Conservation (phyloP, 2,113 vertebrate genomes). For the Lycocorax pyrrhopterus region DNA sequence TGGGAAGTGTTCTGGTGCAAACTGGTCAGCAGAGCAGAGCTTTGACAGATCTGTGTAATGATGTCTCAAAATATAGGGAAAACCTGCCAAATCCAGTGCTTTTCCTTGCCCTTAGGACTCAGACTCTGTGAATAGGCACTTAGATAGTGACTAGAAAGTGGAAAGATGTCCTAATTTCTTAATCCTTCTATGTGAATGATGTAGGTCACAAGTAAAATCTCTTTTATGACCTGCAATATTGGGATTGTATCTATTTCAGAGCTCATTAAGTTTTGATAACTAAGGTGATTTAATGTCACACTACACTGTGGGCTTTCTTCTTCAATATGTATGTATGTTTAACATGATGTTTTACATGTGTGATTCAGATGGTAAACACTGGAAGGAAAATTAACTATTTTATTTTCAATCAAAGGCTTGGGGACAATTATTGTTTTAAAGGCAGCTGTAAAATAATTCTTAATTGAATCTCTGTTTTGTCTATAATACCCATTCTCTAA, state of each 20-base stretch:
- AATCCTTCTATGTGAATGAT: slow-evolving; percentile 52
- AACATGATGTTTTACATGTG: neutral
- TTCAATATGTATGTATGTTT: neutral
- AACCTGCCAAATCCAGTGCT: neutral
- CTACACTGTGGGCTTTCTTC: neutral
- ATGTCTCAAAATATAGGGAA: neutral
- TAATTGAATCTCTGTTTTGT: slow-evolving; percentile 20
- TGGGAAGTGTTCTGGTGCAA: neutral
- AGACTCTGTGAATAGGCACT: neutral
- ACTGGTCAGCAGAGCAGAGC: neutral
- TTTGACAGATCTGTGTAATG: neutral
- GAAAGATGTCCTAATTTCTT: slow-evolving; percentile 51
- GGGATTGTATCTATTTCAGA: slow-evolving; percentile 72
- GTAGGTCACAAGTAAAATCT: slow-evolving; percentile 65
- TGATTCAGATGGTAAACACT: slow-evolving; percentile 8
- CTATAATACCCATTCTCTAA: neutral
- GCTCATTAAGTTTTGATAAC: slow-evolving; percentile 73
- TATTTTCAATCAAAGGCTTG: neutral
- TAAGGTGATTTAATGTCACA: slow-evolving; percentile 31
- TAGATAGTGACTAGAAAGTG: neutral
- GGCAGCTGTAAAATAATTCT: slow-evolving; percentile 23
- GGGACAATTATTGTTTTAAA: neutral
- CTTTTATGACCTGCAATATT: slow-evolving; percentile 67
- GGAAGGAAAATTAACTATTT: neutral
- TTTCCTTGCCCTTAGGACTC: neutral